A percentile compares a stretch with the other conserved stretches of the same genome.
phyloP scores from a whole-genome alignment of 2,113 vertebrate species.

The Tenrec ecaudatus region DNA sequence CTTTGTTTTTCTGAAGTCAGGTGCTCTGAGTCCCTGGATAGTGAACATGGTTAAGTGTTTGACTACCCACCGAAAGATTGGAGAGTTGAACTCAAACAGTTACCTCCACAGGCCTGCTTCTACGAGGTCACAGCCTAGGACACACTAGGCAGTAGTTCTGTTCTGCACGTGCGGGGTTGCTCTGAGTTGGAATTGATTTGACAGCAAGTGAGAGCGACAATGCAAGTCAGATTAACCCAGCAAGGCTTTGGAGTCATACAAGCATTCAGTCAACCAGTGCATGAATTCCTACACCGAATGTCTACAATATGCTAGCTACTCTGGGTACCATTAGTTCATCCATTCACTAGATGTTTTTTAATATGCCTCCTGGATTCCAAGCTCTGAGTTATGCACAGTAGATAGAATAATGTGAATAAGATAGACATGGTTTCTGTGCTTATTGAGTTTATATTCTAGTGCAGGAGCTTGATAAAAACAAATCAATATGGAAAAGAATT shows the following conservation, averaged over 20 bases:
- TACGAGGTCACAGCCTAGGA: background rate
- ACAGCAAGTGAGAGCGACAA: background rate
- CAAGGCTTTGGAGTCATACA: slow-evolving; percentile 24
- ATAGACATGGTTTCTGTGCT: background rate
- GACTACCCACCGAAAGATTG: background rate
- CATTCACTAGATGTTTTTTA: background rate
- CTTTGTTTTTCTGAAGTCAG: no score
- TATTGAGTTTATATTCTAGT: background rate
- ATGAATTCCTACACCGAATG: background rate
- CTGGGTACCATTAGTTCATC: background rate
- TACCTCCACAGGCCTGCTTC: no score
- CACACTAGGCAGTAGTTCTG: background rate
- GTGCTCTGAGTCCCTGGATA: background rate
- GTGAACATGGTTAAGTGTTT: background rate
- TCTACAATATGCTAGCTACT: background rate
- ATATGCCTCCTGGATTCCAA: background rate
- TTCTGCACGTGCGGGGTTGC: background rate
- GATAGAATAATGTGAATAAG: background rate
- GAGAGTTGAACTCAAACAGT: background rate
- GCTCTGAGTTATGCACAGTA: background rate
- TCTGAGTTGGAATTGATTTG: background rate
- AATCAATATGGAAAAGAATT: background rate
- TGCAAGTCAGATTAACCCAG: slow-evolving; percentile 30
- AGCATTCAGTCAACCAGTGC: slow-evolving; percentile 15
- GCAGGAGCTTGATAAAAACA: slow-evolving; percentile 31